Conservation (phyloP, 2,113 vertebrate species). For the Calidris pugnax region DNA sequence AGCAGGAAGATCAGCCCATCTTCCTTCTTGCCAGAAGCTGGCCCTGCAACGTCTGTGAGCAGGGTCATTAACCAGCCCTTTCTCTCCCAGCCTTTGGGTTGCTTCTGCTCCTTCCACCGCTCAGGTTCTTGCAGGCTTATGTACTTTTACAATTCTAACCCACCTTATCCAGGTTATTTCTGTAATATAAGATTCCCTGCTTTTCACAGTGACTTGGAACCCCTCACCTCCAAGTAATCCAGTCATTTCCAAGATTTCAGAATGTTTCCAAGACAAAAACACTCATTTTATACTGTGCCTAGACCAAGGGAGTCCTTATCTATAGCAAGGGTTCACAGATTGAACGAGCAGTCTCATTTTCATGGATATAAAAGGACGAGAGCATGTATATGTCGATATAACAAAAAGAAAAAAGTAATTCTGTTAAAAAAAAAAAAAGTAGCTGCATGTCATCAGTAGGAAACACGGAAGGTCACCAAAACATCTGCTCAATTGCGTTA, state of each 20-base stretch:
- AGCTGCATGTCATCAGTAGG: constrained; percentile 47
- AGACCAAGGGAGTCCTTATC: neutral
- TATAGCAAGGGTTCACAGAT: neutral
- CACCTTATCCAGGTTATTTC: neutral
- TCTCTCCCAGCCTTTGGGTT: neutral
- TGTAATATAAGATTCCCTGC: neutral
- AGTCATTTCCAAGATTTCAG: neutral
- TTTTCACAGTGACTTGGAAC: rapidly evolving
- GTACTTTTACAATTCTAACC: rapidly evolving
- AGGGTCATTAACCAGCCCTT: neutral
- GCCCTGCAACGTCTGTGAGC: neutral
- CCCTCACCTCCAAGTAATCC: neutral
- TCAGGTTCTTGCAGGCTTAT: neutral
- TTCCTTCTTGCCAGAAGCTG: neutral
- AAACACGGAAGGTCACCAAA: constrained; percentile 49
- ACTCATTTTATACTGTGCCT: neutral
- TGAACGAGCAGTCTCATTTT: neutral
- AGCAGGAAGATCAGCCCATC: neutral
- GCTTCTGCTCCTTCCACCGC: neutral
- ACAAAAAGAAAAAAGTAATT: constrained; percentile 37
- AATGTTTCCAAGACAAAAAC: neutral
- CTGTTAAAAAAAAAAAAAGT: neutral
- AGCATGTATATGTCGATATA: neutral
- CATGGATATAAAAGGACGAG: neutral
- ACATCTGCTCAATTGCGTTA: constrained; percentile 66